Evolutionary conservation across 2,113 vertebrate genomes (phyloP).

Genomic region (Lycaon pictus): DNA sequence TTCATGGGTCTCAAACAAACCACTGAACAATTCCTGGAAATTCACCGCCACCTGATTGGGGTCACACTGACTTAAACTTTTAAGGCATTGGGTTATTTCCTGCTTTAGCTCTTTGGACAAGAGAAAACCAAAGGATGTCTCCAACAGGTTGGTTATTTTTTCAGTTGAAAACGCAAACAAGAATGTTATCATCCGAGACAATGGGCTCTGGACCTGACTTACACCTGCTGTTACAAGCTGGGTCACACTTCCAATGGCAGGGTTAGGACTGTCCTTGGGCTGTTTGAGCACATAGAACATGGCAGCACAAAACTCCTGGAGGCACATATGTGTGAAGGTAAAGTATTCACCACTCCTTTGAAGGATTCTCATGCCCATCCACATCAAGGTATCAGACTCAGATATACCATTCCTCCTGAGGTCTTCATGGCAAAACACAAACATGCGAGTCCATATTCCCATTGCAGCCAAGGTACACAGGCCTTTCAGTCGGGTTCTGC

Average conservation of each 20-base stretch:
- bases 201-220: rapidly evolving
- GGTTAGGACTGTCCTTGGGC: background rate
- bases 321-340: constrained; percentile 45
- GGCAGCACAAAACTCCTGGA: constrained; percentile 75
- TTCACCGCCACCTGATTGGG: rapidly evolving
- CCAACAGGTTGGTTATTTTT: background rate
- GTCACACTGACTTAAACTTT: background rate
- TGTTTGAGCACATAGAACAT: constrained; percentile 33
- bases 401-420: constrained; percentile 8
- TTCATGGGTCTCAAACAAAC: constrained; percentile 52
- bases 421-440: background rate
- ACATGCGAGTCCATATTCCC: background rate
- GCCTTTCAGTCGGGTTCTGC: rapidly evolving
- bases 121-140: background rate
- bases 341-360: background rate
- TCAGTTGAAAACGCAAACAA: constrained; percentile 30
- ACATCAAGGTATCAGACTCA: background rate
- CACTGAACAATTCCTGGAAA: background rate
- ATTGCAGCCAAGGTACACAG: constrained; percentile 50
- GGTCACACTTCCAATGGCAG: background rate
- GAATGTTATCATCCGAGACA: background rate
- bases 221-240: background rate
- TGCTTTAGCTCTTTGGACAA: background rate
- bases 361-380: constrained; percentile 34
- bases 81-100: background rate